Evolutionary conservation across 1,140 invertebrate genomes (phyloP), one percentile per base, ranked within the genome.

Genomic region (Drosophila melanica): DNA sequence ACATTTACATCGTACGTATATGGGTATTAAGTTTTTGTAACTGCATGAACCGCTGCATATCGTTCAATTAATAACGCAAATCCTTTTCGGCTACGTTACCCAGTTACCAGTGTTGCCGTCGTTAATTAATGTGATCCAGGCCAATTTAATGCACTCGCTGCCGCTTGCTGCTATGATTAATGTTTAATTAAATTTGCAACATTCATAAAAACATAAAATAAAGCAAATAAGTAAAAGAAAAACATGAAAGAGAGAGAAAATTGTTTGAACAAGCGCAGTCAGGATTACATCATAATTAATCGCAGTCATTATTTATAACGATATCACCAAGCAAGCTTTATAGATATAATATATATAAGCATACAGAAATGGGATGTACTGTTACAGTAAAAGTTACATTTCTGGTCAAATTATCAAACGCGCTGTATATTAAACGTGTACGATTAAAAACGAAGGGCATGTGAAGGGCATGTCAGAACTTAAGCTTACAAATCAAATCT

Each of bases 231-330:
- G 42, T 23, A 44, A 48, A 42, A 37, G 37, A 53, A 9, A 39
- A 1, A 11, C 7, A 18, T 3, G 2, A 20, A 30, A 45, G n/a
- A 44, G 14, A 12, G 16, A 16, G 7, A 33, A 33, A 51, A 51
- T 10, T 33, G 27, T 35, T 53, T 20, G 35, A 51, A 12, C 27
- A 20, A 64, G 59, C 44, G 33, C 23, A 41, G 35, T 37, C 42
- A 37, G 81, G 81, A 85, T 81, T 86, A 85, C 81, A 85, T 77
- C 81, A 77, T 86, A 75, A 86, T 85, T 86, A 85, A 85, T 85
- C 81, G 72, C 54, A 75, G 75, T 71, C 81, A 86, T 86, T 85
- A 86, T 85, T 85, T 86, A 85, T 77, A 85, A 86, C 79, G 81
- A 80, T 81, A 77, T 72, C 68, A 37, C 20, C 48, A 39, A 59